Evolutionary conservation across 2,888 invertebrate species (phyloP), one percentile per base, ranked within the genome.

Genomic region (Apotomis turbidana): DNA sequence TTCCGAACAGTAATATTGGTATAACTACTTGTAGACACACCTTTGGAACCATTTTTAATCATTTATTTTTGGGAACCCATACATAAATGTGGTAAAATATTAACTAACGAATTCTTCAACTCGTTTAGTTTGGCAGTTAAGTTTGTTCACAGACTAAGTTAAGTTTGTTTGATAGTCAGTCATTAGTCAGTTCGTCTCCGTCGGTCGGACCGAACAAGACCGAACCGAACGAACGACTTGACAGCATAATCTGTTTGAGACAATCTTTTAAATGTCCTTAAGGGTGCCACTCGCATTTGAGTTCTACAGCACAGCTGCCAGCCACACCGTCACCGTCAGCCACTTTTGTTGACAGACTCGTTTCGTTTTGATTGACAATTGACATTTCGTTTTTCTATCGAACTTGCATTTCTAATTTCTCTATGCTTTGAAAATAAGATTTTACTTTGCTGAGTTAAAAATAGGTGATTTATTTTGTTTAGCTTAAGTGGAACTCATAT

Each of bases 41-140:
- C 12, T 77, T 77, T 41, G 70, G 76, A 76, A 74, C 73, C 87
- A 87, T 87, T 74, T 78, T 73, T 36, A 55, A 52, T 10, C 44
- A 44, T 62, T 62, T 52, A 57, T 44, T 57, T 68, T 38, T 51
- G 57, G 13, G 38, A 57, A 41, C 68, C 67, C 71, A 71, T 71
- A 71, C 61, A 71, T 46, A 74, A 74, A 71, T 68, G n/a, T 41
- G 52, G 55, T 70, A 15, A 69, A 73, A 62, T 8, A 49, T 49
- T n/a, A 54, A 3, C 36, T 4, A 49, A 55, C 54, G 61, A 61
- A 54, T 61, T 9, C 51, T 15, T 6, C 6, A 60, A 60, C 68
- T 49, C 36, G 54, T 61, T 44, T 52, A 41, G 41, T 58, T 58
- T 58, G 41, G 58, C 58, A 58, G 27, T 62, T 62, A 3, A 27